Evolutionary conservation across 64 coral and sea anemone genomes (phyloP), one percentile per base, ranked within the genome.

Genomic region (Montipora sp.): DNA sequence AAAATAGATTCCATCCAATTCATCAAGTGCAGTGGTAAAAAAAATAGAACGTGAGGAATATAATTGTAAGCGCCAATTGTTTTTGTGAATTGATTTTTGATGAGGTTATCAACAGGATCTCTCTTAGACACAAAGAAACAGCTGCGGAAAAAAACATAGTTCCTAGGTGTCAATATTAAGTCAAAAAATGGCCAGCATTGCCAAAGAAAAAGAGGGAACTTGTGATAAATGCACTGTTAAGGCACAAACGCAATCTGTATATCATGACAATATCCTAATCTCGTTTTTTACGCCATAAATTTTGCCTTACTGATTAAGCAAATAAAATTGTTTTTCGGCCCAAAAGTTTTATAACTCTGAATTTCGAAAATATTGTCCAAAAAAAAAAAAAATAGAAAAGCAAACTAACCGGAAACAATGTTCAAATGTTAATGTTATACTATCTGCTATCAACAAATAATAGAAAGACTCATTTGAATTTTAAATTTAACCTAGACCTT

Each of bases 391-490:
- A 36, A 83, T 66, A 4, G 14, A 63, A 44, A 72, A 85, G 82
- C 59, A 21, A 47, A 20, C 51, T 47, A 71, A n/a, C 82, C 82
- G 63, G 82, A 85, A 85, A 85, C 65, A 71, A 70, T 72, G 46
- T 65, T 9, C 15, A 85, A 63, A 85, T 85, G 82, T 71, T 49
- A 85, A 85, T 85, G 82, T 85, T 85, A 85, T 85, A 85, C 82
- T 85, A 71, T 85, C 82, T 50, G 18, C 68, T 8, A 72, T 50
- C 65, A 71, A 85, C 82, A 85, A 85, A 85, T 83, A 85, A 71
- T 85, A 85, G 63, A 71, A 13, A 7, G 61, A 48, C 63, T 85
- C 82, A 85, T 85, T 85, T 85, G 82, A 85, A 85, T 85, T 85
- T 85, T 22, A 85, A 70, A 85, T 85, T 69, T 85, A n/a, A 45